A percentile compares a stretch with the other conserved stretches of the same genome.
These are phyloP conservation scores for Capromys pilorides DNA, from an alignment of 2,797 vertebrate species.

Conservation along the genomic window DNA sequence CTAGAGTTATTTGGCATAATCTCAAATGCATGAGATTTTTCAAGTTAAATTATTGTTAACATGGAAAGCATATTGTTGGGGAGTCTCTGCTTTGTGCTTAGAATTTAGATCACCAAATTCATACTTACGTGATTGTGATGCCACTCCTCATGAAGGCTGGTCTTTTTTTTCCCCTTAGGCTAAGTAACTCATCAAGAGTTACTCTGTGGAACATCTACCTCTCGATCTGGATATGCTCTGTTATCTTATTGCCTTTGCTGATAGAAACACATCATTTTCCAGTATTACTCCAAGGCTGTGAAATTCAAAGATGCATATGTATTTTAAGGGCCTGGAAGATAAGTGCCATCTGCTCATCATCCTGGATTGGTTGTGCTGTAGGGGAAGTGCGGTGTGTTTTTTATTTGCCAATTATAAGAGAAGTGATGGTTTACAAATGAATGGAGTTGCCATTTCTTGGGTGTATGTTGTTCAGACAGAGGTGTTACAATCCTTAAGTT, in stretches of 20 bases:
- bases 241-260: constrained; percentile 71
- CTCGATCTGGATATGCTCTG: not conserved
- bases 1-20: not conserved
- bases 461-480: not conserved
- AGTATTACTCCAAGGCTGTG: constrained; percentile 46
- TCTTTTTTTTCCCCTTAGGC: not conserved
- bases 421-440: constrained; percentile 7
- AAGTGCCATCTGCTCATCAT: constrained; percentile 39
- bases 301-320: constrained; percentile 44
- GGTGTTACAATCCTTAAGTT: not conserved
- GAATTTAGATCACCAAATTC: constrained; percentile 7
- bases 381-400: constrained; percentile 24
- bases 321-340: constrained; percentile 65
- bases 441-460: constrained; percentile 50
- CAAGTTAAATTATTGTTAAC: constrained; percentile 8
- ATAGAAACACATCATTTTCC: constrained; percentile 64
- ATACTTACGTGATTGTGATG: not conserved
- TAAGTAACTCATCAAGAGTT: not conserved
- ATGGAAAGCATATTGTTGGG: constrained; percentile 9
- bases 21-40: constrained; percentile 43
- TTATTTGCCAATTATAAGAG: constrained; percentile 42
- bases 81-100: constrained; percentile 9
- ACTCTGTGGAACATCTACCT: not conserved
- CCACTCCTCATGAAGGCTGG: not conserved
- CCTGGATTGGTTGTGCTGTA: constrained; percentile 40